Evolutionary conservation across 2,888 invertebrate genomes (phyloP), one percentile per base, ranked within the genome.

Genomic region (Tenthredo amoena): DNA sequence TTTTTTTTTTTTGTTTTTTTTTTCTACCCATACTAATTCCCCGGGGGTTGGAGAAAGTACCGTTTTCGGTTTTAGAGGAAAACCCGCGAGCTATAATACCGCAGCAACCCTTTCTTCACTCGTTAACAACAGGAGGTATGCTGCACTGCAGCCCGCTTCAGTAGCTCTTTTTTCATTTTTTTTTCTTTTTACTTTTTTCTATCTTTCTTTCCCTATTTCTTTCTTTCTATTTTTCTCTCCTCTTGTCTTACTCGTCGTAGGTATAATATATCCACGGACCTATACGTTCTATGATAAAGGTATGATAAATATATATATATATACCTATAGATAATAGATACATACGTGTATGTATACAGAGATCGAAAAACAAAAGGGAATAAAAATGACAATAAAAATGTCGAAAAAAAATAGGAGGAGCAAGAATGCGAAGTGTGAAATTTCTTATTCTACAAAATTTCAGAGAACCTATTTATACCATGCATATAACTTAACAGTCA

Each of bases 51-150:
- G 40, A 40, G 12, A 47, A 76, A 47, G 76, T 76, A 76, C 76
- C 76, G 76, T 76, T 76, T 76, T 76, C 47, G 47, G 76, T 47
- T 47, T 40, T 26, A 47, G 43, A 47, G 43, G 18, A 21, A 40
- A n/a, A 47, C 47, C 26, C 21, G 21, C 43, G 12, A n/a, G n/a
- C 71, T 15, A 71, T 31, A 37, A 0, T 18, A 18, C 26, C 26
- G 26, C 26, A 26, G 26, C 34, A 71, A 71, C 71, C 71, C 71
- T 71, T 71, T 71, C 34, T 71, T 71, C 34, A n/a, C 71, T 71
- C 34, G 71, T 71, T 71, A 71, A 71, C 71, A 71, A 71, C 71
- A 37, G 71, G 37, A 71, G 71, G 71, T 37, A 71, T n/a, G 34
- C 34, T n/a, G 71, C 71, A n/a, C 34, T n/a, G 71, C 71, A n/a